Percentiles rank a stretch among this genome's conserved stretches.
Conservation (phyloP, 2,888 invertebrate genomes). For the Drosophila parthenogenetica region DNA sequence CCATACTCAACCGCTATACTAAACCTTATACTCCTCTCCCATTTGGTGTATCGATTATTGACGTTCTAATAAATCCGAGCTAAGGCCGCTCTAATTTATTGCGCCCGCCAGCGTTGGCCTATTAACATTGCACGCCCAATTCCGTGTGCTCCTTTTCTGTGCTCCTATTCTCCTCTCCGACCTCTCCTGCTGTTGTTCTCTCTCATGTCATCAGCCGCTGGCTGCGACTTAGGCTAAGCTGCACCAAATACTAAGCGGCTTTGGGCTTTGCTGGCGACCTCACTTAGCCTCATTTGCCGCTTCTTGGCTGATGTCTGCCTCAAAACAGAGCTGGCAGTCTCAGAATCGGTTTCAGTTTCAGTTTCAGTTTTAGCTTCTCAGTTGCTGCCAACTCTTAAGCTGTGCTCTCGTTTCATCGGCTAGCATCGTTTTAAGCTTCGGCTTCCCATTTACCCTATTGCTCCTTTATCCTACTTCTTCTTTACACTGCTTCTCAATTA, state of each 20-base stretch:
- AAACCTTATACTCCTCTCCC: too few relatives aligned
- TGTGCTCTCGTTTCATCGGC: background rate
- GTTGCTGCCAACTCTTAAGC: background rate
- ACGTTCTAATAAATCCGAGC: constrained; percentile 67
- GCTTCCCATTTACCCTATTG: background rate
- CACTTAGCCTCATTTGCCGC: constrained; percentile 45
- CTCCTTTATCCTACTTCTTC: background rate
- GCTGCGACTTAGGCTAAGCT: constrained; percentile 52
- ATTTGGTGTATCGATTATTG: constrained; percentile 62
- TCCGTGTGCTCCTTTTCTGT: constrained; percentile 19
- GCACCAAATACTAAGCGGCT: constrained; percentile 66
- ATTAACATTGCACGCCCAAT: constrained; percentile 56
- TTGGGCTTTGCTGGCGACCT: constrained; percentile 47
- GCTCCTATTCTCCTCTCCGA: too few relatives aligned
- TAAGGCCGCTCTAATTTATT: constrained; percentile 71
- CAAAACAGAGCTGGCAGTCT: background rate
- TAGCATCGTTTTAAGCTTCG: background rate
- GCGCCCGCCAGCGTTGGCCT: constrained; percentile 45
- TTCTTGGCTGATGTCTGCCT: background rate
- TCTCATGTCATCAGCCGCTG: constrained; percentile 13
- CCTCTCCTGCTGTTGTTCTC: background rate
- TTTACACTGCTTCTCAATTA: background rate
- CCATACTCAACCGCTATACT: background rate
- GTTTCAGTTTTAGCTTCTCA: background rate
- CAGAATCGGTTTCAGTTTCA: background rate